Percentiles rank a stretch among this genome's conserved stretches.
phyloP scores from a whole-genome alignment of 2,888 invertebrate genomes.

The Coleophora flavipennella region DNA sequence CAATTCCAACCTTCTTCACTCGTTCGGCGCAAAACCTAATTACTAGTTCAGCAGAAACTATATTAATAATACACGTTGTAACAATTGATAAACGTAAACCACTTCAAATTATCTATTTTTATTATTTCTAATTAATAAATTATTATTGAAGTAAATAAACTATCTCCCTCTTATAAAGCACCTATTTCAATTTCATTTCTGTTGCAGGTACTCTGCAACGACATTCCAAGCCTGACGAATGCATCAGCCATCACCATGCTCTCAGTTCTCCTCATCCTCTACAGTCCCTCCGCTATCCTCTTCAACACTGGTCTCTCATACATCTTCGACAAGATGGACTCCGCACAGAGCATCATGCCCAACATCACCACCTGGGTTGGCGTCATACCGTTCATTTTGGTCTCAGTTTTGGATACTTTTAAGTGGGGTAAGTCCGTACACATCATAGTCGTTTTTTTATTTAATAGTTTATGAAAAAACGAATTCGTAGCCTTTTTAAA shows the following conservation, averaged over 20 bases:
- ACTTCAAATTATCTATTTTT: no score
- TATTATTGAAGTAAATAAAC: no score
- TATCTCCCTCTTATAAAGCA: no score
- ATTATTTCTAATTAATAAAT: no score
- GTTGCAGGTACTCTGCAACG: constrained; percentile 75
- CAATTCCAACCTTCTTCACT: no score
- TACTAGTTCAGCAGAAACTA: no score
- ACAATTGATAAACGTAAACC: no score
- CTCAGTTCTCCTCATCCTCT: constrained; percentile 76
- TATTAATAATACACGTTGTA: no score
- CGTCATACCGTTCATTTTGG: constrained; percentile 81
- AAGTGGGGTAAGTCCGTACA: constrained; percentile 72
- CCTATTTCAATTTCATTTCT: not conserved
- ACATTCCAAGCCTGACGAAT: constrained; percentile 79
- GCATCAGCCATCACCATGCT: constrained; percentile 79
- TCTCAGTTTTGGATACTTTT: constrained; percentile 80
- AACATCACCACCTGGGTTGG: constrained; percentile 83
- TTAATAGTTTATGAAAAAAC: not conserved
- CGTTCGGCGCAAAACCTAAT: no score
- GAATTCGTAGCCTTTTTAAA: no score
- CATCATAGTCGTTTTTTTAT: no score
- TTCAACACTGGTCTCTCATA: constrained; percentile 85
- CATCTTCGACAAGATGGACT: constrained; percentile 86
- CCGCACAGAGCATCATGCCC: constrained; percentile 84
- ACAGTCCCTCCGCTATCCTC: constrained; percentile 82